These are phyloP conservation scores for Toxonevra muliebris DNA, from an alignment of 2,888 invertebrate species.

Conservation along the genomic window DNA sequence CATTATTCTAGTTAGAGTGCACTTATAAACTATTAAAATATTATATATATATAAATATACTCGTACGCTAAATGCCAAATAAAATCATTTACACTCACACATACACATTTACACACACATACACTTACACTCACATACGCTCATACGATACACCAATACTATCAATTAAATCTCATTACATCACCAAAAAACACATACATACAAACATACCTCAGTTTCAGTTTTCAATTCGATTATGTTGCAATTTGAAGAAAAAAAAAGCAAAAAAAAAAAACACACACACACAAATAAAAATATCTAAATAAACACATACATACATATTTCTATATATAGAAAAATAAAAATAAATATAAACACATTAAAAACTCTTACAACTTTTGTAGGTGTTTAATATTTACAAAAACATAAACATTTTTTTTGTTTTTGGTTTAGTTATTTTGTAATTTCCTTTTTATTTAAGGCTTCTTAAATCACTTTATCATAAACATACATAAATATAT, in stretches of 20 bases:
- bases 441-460: too few relatives aligned
- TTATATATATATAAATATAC: too few relatives aligned
- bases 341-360: neutral
- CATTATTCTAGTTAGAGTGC: too few relatives aligned
- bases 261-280: conserved; percentile 28
- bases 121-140: neutral
- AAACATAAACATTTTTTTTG: neutral
- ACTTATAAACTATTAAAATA: too few relatives aligned
- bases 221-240: conserved; percentile 17
- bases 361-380: neutral
- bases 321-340: conserved; percentile 17
- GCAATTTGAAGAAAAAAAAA: conserved; percentile 26
- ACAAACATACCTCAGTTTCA: conserved; percentile 2
- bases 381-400: neutral
- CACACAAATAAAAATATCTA: conserved; percentile 26
- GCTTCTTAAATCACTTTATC: too few relatives aligned
- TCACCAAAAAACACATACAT: too few relatives aligned
- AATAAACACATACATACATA: conserved; percentile 34
- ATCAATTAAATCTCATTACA: neutral
- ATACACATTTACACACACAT: neutral
- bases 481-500: too few relatives aligned
- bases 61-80: too few relatives aligned
- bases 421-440: too few relatives aligned
- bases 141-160: conserved; percentile 2
- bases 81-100: too few relatives aligned